phyloP scores from a whole-genome alignment of 2,113 vertebrate genomes.

The Scalopus aquaticus region DNA sequence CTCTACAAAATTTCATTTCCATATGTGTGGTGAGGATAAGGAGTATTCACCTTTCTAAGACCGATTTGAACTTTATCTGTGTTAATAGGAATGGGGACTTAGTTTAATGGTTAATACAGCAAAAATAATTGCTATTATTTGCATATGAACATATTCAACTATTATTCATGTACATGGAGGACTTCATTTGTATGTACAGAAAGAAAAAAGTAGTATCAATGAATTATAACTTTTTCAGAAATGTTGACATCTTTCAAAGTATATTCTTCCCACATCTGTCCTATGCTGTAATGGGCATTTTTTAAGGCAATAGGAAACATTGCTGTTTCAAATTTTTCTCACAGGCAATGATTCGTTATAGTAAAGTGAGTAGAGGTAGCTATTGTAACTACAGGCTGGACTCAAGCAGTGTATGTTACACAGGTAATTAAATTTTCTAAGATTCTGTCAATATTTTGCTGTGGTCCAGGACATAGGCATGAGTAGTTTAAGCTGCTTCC shows the following conservation, averaged over 20 bases:
- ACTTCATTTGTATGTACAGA: too few species aligned
- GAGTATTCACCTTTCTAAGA: not conserved
- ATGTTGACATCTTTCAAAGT: not conserved
- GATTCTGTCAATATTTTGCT: not conserved
- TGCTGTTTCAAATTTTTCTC: not conserved
- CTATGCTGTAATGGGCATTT: not conserved
- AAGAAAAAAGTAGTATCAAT: not conserved
- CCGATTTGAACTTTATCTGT: not conserved
- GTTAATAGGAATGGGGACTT: not conserved
- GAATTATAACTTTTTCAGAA: not conserved
- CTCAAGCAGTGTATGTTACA: not conserved
- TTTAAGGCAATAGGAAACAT: not conserved
- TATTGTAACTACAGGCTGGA: not conserved
- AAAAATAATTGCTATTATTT: not conserved
- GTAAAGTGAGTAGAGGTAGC: not conserved
- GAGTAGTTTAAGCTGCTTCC: not conserved
- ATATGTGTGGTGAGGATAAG: not conserved
- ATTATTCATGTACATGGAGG: not conserved
- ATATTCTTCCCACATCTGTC: not conserved
- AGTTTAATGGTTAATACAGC: not conserved
- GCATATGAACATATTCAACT: not conserved
- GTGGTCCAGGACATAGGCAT: not conserved
- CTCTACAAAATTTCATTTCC: not conserved
- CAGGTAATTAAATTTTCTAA: not conserved
- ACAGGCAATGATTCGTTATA: not conserved